A percentile compares a stretch with the other conserved stretches of the same genome.
Conservation (phyloP, 2,113 vertebrate genomes). For the Dicerorhinus sumatrensis region DNA sequence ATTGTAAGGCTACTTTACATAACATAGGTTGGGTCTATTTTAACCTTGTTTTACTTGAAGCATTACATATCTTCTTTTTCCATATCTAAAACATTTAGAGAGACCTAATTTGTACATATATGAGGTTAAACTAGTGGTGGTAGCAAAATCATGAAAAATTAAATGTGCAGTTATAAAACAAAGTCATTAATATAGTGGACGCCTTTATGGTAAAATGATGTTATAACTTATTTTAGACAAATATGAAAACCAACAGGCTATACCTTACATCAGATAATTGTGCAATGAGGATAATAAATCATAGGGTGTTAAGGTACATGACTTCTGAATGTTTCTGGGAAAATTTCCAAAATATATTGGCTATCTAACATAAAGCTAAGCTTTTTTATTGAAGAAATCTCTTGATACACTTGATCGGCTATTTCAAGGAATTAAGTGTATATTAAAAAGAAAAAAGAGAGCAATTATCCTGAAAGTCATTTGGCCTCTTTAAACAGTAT, state of each 20-base stretch:
- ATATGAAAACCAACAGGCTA: neutral
- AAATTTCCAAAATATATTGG: constrained; percentile 51
- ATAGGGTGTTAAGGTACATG: neutral
- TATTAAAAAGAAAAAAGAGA: constrained; percentile 56
- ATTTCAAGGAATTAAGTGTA: constrained; percentile 46
- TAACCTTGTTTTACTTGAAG: constrained; percentile 47
- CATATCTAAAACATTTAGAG: constrained; percentile 19
- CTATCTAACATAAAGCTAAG: neutral
- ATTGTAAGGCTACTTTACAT: neutral
- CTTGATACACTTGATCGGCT: neutral
- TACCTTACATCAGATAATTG: neutral
- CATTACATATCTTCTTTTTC: constrained; percentile 18
- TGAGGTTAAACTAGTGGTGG: neutral
- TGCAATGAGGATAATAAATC: neutral
- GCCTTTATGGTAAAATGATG: neutral
- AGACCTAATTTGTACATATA: neutral
- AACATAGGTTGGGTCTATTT: constrained; percentile 24
- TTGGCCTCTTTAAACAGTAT: constrained; percentile 55
- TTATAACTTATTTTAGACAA: constrained; percentile 39
- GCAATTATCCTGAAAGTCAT: constrained; percentile 47
- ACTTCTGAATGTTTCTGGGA: constrained; percentile 17
- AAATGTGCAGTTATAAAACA: neutral
- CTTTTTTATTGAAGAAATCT: constrained; percentile 43
- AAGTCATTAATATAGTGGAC: neutral
- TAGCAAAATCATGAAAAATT: constrained; percentile 17